Evolutionary conservation across 1,140 invertebrate genomes (phyloP), one percentile per base, ranked within the genome.

Genomic region (Octopus bimaculoides): DNA sequence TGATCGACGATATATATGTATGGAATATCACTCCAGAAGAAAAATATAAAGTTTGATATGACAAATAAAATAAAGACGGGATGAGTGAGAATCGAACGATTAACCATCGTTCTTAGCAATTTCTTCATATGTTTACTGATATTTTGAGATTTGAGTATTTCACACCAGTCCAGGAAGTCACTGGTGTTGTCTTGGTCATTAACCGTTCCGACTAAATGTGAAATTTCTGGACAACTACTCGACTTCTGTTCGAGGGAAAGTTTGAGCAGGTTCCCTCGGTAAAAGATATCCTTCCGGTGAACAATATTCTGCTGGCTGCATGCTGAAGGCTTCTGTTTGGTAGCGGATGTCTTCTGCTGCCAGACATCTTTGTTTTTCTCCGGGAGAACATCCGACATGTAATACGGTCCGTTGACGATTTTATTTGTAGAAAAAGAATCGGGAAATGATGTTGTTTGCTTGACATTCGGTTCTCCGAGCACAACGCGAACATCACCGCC

Each of bases 21-120:
- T 5, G 88, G 88, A 41, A 88, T 84, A 81, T 88, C 87, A 83
- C 83, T 85, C 86, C 87, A 87, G 79, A 87, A 87, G 54, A 87
- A 89, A 14, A 87, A 79, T 8, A 87, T 78, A 78, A 89, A 88
- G 77, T 89, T 89, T 9, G 88, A 89, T 5, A 86, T 8, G 5
- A 81, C 78, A 81, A 89, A 86, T 12, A 88, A 7, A 1, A 86
- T 53, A 79, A 87, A 89, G 10, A 86, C 77, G 6, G 83, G 83
- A 75, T 85, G 78, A 41, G 71, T 80, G 12, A 86, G 79, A 17
- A 87, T 81, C 12, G 75, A 54, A 3, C 83, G 71, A 77, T 87
- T 86, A 73, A 86, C 83, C 83, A 87, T 85, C 92, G 79, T 81
- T 76, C 81, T 82, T n/a, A 87, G 71, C 10, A 85, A 71, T 20